These are phyloP conservation scores for Cordylochernes scorpioides DNA, from an alignment of 2,888 invertebrate genomes.

Conservation along the genomic window DNA sequence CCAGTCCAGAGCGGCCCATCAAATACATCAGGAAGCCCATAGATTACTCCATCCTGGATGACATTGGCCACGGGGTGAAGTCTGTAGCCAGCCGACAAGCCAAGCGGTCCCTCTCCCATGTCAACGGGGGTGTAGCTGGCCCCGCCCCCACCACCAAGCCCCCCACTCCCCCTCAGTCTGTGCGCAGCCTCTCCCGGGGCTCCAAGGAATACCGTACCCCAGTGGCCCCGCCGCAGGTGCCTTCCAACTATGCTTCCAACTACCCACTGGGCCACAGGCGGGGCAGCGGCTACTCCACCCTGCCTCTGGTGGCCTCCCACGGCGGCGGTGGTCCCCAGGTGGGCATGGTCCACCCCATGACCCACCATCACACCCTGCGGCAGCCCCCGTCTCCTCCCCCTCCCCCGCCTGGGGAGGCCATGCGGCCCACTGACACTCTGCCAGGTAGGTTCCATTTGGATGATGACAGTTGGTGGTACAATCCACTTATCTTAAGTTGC, in stretches of 20 bases:
- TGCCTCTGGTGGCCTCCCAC: constrained; percentile 36
- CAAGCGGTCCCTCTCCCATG: constrained; percentile 9
- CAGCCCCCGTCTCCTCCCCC: constrained; percentile 31
- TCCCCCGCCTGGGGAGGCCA: constrained; percentile 32
- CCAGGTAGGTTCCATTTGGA: too few species aligned
- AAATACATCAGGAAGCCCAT: constrained; percentile 89
- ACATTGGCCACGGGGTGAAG: constrained; percentile 71
- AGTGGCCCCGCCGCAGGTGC: constrained; percentile 72
- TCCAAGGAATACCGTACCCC: constrained; percentile 66
- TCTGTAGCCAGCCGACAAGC: constrained; percentile 21
- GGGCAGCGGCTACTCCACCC: constrained; percentile 56
- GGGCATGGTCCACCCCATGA: constrained; percentile 62
- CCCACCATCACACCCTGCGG: constrained; percentile 14
- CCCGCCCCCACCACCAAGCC: constrained; percentile 84
- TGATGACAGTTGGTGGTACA: too few species aligned
- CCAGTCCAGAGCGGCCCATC: constrained; percentile 83
- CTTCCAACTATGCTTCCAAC: constrained; percentile 87
- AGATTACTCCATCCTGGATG: constrained; percentile 66
- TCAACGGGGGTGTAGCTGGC: constrained; percentile 27
- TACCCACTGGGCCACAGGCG: constrained; percentile 54
- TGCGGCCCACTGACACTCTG: constrained; percentile 5
- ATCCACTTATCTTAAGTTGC: too few species aligned
- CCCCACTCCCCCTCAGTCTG: constrained; percentile 70
- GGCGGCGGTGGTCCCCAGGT: constrained; percentile 27
- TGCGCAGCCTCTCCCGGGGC: constrained; percentile 28